phyloP scores from a whole-genome alignment of 2,888 invertebrate genomes.

The Gymnocheta viridis region DNA sequence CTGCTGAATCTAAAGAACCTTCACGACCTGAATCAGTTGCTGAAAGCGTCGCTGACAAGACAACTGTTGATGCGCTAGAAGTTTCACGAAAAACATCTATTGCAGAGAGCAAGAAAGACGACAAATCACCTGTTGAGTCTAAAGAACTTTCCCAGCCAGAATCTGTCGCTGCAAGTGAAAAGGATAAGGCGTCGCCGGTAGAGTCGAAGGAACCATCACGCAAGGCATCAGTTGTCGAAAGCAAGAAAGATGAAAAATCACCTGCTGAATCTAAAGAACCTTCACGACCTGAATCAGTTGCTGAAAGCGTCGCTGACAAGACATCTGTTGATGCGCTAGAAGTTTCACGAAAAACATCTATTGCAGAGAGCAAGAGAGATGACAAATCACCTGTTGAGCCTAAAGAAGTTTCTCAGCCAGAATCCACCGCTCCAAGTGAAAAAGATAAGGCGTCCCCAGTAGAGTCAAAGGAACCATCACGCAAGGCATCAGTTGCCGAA shows the following conservation, averaged over 20 bases:
- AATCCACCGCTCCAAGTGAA: too few species aligned
- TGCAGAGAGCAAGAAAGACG: conserved; percentile 69
- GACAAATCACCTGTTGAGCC: conserved; percentile 45
- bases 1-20: conserved; percentile 64
- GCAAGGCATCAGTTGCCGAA: conserved; percentile 47
- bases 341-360: conserved; percentile 12
- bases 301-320: conserved; percentile 12
- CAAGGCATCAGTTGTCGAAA: conserved; percentile 56
- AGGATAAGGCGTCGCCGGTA: conserved; percentile 47
- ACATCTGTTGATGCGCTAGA: conserved; percentile 57
- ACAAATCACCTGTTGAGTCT: conserved; percentile 61
- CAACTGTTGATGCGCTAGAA: conserved; percentile 35
- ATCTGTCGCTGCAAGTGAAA: conserved; percentile 66
- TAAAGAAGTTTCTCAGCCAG: too few species aligned
- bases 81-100: conserved; percentile 56
- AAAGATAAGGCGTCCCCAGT: conserved; percentile 42
- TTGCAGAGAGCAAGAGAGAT: conserved; percentile 18
- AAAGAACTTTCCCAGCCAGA: conserved; percentile 61
- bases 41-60: conserved; percentile 51
- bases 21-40: conserved; percentile 66
- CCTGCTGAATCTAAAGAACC: conserved; percentile 42
- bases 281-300: conserved; percentile 63
- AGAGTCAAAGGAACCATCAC: conserved; percentile 62
- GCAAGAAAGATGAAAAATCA: conserved; percentile 62
- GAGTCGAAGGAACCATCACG: conserved; percentile 38